Evolutionary conservation across 2,888 invertebrate genomes (phyloP), one percentile per base, ranked within the genome.

Genomic region (Orthosia cruda): DNA sequence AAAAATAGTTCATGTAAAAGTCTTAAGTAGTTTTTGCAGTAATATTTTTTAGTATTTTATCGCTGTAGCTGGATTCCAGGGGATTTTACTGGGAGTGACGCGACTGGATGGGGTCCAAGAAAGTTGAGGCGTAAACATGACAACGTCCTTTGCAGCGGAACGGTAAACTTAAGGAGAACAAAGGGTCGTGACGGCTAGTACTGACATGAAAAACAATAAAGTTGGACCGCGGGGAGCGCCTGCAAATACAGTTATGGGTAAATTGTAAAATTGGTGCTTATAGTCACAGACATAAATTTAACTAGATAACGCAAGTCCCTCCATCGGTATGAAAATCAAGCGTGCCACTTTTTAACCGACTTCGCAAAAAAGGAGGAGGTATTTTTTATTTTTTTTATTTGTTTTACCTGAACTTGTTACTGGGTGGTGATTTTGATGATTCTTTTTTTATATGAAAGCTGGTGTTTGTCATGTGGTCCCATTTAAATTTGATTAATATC

Each of bases 81-180:
- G 77, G 89, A 92, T 93, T 93, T 93, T 87, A 88, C 77, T 69
- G 67, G 63, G 80, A 88, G 83, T 89, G 89, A 90, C 88, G 85
- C 83, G 85, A 82, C 91, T 95, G 96, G 95, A 95, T 90, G 80
- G 84, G 89, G 85, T 94, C 95, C 96, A 95, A 95, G 92, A 92
- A 94, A 94, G 88, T 94, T 92, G 79, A 76, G 84, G 86, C 90
- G 90, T 89, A 92, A 94, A 93, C 93, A 93, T 91, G 93, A 91
- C 93, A 91, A 83, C 88, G 91, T 91, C 91, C 89, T 91, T 88
- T 89, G 86, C 91, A 91, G 89, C 89, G 86, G 86, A 89, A 91
- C 89, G 87, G 91, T 91, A 89, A 89, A 86, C 82, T 80, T 71
- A 52, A 71, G 73, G 80, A 70, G 73, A 79, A 89, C 84, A 85